Evolutionary conservation across 2,113 vertebrate species (phyloP).

Genomic region (Nibea coibor): DNA sequence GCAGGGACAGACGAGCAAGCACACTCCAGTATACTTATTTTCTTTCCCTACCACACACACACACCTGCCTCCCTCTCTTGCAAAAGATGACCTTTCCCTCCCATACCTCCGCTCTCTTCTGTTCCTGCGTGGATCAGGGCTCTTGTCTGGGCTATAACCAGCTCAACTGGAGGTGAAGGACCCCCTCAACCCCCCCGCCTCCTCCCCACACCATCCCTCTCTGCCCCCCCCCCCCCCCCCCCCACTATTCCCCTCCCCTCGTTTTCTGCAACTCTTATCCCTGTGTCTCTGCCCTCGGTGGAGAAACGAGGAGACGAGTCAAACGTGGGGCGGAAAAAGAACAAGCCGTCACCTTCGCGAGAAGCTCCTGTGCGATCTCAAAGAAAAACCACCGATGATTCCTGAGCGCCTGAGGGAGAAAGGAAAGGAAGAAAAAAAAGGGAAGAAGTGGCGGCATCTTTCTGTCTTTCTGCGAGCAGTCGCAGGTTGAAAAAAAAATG

Average conservation of each 20-base stretch:
- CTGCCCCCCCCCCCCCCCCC: not conserved
- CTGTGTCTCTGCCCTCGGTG: conserved; percentile 16
- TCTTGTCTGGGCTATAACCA: conserved; percentile 64
- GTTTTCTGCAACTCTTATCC: conserved; percentile 23
- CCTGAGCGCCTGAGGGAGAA: not conserved
- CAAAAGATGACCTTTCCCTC: conserved; percentile 68
- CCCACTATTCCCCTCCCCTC: conserved; percentile 19
- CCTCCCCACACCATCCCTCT: too few species aligned
- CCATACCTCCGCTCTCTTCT: conserved; percentile 61
- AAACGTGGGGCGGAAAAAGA: conserved; percentile 31
- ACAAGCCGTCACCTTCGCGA: conserved; percentile 36
- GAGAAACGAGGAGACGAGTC: conserved; percentile 44
- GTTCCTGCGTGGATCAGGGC: conserved; percentile 47
- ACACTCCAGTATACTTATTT: conserved; percentile 34
- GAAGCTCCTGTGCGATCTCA: not conserved
- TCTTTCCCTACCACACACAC: conserved; percentile 19
- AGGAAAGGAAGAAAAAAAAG: not conserved
- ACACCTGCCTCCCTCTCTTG: conserved; percentile 20
- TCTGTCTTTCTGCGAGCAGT: not conserved
- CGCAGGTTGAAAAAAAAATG: not conserved
- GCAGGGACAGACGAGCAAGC: not conserved
- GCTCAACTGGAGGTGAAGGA: conserved; percentile 68
- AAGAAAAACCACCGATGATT: conserved; percentile 26
- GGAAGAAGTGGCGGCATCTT: not conserved
- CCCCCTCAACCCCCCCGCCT: conserved; percentile 47